phyloP scores from a whole-genome alignment of 2,888 invertebrate species.

The Brenthis ino region DNA sequence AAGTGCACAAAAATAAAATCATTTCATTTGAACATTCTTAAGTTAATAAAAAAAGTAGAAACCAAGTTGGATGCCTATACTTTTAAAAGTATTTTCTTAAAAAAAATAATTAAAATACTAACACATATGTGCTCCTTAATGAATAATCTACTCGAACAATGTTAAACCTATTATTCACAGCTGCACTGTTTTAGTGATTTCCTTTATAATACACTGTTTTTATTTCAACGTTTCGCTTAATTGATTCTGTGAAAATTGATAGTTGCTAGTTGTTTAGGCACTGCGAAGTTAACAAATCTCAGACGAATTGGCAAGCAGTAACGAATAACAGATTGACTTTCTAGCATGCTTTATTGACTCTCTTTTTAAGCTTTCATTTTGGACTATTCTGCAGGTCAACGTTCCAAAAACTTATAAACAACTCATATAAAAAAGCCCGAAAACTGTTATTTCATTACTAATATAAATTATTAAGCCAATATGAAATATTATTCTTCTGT shows the following conservation, averaged over 20 bases:
- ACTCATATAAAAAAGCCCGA: background rate
- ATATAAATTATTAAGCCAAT: no score
- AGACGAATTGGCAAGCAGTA: slow-evolving; percentile 23
- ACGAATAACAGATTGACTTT: slow-evolving; percentile 24
- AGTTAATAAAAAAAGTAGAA: no score
- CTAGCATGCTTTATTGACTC: slow-evolving; percentile 12
- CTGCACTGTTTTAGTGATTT: slow-evolving; percentile 3
- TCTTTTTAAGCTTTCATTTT: background rate
- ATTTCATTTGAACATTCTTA: no score
- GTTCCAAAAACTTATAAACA: background rate
- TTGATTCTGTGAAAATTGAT: slow-evolving; percentile 26
- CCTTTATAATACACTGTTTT: slow-evolving; percentile 18
- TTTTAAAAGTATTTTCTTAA: no score
- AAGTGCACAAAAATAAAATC: no score
- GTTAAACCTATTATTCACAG: background rate
- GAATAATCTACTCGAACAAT: no score
- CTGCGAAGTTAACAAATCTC: slow-evolving; percentile 24
- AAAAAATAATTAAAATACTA: no score
- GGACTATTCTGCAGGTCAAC: background rate
- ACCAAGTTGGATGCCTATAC: no score
- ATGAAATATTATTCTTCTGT: no score
- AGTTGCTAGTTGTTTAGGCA: slow-evolving; percentile 17
- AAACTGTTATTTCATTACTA: no score
- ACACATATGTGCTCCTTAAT: no score
- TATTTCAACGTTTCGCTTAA: slow-evolving; percentile 25